Evolutionary conservation across 2,113 vertebrate genomes (phyloP), one percentile per base, ranked within the genome.

Genomic region (Pelecanus crispus): DNA sequence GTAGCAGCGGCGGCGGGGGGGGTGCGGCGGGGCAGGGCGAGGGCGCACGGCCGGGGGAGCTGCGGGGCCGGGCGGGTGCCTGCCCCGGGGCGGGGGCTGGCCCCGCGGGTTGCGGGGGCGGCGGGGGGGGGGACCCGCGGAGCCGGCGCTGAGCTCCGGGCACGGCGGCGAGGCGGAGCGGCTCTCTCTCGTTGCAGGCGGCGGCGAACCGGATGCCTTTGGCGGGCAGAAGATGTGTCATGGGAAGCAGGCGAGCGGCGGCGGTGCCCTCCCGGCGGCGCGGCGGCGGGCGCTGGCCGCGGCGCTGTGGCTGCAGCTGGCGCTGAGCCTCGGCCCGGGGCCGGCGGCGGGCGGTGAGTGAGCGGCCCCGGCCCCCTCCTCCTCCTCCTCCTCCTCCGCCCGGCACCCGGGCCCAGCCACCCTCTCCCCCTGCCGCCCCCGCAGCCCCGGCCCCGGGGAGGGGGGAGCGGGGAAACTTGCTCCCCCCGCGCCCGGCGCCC

Each of bases 191-290:
- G 70, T 95, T 97, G 96, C 97, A 98, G 98, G 96, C 96, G 93
- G 94, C 94, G 68, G 93, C 91, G 81, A 96, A 95, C 97, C 91
- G 96, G 95, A 97, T 97, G 98, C 98, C 97, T 96, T 95, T 96
- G 93, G 95, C 91, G 97, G 97, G 94, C 97, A 96, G 98, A 98
- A 98, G 97, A 98, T 98, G 98, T 97, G 96, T 97, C 91, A 98
- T 98, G 98, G 98, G 97, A 98, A 97, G 97, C 97, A 92, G 95
- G 97, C 95, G 95, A 97, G 94, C 96, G 82, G 86, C 94, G 92
- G 97, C 94, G 92, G 97, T 93, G 94, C 95, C 94, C 96, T 96
- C 93, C 92, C 95, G 95, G 97, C 96, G 73, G 92, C 86, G 90
- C 94, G 67, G 66, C 94, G 68, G 75, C 96, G 86, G 93, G 67